Percentiles rank a stretch among this genome's conserved stretches.
These are phyloP conservation scores for Clytia hemisphaerica DNA, from an alignment of 30 jellyfish, hydroid and myxozoan genomes.

Conservation along the genomic window DNA sequence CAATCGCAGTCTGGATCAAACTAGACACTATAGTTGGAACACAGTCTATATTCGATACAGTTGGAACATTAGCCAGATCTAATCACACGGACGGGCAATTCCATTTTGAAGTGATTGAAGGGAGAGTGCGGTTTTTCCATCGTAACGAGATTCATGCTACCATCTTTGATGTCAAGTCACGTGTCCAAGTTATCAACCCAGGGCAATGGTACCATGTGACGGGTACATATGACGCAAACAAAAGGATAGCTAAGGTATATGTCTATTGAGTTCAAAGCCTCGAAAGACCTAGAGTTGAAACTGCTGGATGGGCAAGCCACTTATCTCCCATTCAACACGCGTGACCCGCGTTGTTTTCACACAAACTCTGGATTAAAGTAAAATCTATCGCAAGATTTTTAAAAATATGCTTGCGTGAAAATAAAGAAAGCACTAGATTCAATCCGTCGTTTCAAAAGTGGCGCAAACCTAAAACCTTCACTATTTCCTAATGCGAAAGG, in stretches of 20 bases:
- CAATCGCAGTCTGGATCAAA: slow-evolving; percentile 89
- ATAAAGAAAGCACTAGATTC: no score
- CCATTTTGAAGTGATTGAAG: slow-evolving; percentile 84
- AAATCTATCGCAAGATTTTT: no score
- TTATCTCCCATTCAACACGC: no score
- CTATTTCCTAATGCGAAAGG: no score
- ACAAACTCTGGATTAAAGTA: no score
- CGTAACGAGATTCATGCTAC: slow-evolving; percentile 69
- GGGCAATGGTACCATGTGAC: slow-evolving; percentile 79
- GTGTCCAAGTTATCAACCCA: slow-evolving; percentile 39
- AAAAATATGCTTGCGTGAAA: no score
- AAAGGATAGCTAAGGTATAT: slow-evolving; percentile 65
- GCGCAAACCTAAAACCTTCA: no score
- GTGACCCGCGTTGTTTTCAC: no score
- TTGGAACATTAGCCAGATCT: slow-evolving; percentile 70
- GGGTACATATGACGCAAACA: slow-evolving; percentile 71
- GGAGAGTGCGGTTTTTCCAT: slow-evolving; percentile 85
- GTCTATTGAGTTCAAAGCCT: no score
- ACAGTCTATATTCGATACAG: slow-evolving; percentile 90
- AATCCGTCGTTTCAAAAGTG: no score
- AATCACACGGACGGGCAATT: slow-evolving; percentile 86
- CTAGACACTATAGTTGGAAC: slow-evolving; percentile 81
- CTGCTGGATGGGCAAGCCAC: no score
- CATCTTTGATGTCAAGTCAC: slow-evolving; percentile 61
- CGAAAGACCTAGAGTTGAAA: no score